Percentiles rank a stretch among this genome's conserved stretches.
phyloP scores from a whole-genome alignment of 2,797 vertebrate genomes.

The Hipposideros larvatus region DNA sequence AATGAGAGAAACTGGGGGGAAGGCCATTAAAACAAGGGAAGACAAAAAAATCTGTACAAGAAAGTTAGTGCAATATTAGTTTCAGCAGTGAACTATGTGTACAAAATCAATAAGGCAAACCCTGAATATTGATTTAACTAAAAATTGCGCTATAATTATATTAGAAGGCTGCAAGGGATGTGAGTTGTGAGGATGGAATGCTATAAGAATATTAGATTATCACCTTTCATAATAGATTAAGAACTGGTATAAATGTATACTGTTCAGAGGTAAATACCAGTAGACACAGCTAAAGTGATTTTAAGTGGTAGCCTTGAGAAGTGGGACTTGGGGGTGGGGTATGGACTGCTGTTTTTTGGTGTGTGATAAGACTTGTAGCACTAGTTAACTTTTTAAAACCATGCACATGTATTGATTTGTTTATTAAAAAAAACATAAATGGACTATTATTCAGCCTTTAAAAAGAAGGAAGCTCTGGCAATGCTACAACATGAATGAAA shows the following conservation, averaged over 20 bases:
- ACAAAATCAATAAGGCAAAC: slow-evolving; percentile 24
- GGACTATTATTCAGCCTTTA: not conserved
- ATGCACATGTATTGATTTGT: not conserved
- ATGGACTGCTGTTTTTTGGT: not conserved
- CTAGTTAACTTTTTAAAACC: not conserved
- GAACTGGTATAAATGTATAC: not conserved
- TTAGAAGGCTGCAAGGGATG: not conserved
- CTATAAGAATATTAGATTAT: slow-evolving; percentile 1
- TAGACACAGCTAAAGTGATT: slow-evolving; percentile 9
- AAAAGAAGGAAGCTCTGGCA: not conserved
- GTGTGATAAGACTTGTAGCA: not conserved
- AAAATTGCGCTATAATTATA: slow-evolving; percentile 21
- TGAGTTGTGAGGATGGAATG: not conserved
- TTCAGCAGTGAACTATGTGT: not conserved
- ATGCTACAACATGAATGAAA: not conserved
- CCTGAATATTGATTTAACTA: not conserved
- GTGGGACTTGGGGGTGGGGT: not conserved
- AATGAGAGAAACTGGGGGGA: not conserved
- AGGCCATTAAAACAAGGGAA: slow-evolving; percentile 4
- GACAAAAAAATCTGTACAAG: not conserved
- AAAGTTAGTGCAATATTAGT: not conserved
- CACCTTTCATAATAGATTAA: not conserved
- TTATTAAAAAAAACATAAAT: not conserved
- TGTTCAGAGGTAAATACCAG: not conserved
- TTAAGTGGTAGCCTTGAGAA: not conserved